Percentiles rank a stretch among this genome's conserved stretches.
phyloP scores from a whole-genome alignment of 2,113 vertebrate genomes.

The Chaetodon auriga region DNA sequence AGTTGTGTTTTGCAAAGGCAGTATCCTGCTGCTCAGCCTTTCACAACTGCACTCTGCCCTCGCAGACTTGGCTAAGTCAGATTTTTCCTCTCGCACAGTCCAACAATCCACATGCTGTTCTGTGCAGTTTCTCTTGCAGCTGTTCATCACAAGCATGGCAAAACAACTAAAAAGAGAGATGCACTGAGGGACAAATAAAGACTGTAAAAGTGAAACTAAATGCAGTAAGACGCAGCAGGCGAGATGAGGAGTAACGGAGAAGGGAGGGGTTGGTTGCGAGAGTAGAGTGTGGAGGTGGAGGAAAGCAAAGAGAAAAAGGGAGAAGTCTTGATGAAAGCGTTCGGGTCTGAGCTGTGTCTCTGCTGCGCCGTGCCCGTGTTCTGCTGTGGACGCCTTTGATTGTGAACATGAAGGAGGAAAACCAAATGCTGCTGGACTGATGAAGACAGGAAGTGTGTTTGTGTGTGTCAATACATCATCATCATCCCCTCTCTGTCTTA shows the following conservation, averaged over 20 bases:
- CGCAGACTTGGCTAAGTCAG: conserved; percentile 1
- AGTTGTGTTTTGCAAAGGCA: not conserved
- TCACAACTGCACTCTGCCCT: not conserved
- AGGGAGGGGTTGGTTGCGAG: conserved; percentile 9
- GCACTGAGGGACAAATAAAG: conserved; percentile 11
- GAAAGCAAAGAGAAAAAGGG: conserved; percentile 43
- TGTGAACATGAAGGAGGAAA: conserved; percentile 59
- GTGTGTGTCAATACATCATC: conserved; percentile 2
- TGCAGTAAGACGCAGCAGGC: conserved; percentile 27
- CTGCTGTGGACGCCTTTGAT: conserved; percentile 63
- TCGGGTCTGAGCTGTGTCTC: conserved; percentile 37
- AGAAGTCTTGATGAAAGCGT: conserved; percentile 68
- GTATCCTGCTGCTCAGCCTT: not conserved
- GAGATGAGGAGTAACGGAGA: conserved; percentile 22
- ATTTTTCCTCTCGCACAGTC: not conserved
- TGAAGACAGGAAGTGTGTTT: conserved; percentile 15
- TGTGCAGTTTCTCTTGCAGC: not conserved
- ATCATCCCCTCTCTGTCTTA: conserved; percentile 8
- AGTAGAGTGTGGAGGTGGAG: conserved; percentile 61
- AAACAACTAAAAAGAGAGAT: not conserved
- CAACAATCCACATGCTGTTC: not conserved
- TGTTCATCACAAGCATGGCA: conserved; percentile 19
- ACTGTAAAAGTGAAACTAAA: conserved; percentile 39
- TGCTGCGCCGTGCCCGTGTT: not conserved
- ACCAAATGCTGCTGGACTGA: conserved; percentile 35